phyloP scores from a whole-genome alignment of 1,140 invertebrate genomes.

The Galleria mellonella region DNA sequence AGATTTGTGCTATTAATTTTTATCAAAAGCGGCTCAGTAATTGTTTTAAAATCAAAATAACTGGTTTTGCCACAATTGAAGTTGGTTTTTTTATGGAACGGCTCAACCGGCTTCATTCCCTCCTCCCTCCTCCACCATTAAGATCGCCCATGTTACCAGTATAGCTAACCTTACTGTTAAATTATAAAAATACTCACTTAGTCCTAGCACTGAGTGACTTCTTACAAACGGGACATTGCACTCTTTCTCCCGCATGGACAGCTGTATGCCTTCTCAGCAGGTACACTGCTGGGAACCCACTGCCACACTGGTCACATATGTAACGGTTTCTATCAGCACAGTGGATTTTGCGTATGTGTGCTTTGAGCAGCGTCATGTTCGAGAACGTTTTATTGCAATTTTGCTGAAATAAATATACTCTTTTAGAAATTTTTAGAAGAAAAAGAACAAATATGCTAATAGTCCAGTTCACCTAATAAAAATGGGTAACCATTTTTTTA shows the following conservation, averaged over 20 bases:
- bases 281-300: slow-evolving; percentile 16
- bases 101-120: no score
- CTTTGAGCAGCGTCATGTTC: slow-evolving; percentile 15
- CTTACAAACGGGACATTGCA: slow-evolving; percentile 5
- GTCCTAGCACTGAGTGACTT: slow-evolving; percentile 13
- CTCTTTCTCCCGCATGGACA: slow-evolving; percentile 1
- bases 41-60: no score
- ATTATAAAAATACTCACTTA: slow-evolving; percentile 2
- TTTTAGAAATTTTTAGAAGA: no score
- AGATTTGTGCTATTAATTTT: no score
- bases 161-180: neutral
- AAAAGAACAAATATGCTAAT: no score
- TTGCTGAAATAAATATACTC: slow-evolving; percentile 6
- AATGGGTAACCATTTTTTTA: no score
- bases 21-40: no score
- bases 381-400: slow-evolving; percentile 6
- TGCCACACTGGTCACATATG: slow-evolving; percentile 28
- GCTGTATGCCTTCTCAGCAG: slow-evolving; percentile 7
- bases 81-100: no score
- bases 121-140: no score
- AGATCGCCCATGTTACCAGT: no score
- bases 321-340: slow-evolving; percentile 17
- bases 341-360: slow-evolving; percentile 37
- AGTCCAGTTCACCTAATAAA: no score
- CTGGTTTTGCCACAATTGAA: no score